Evolutionary conservation across 1,140 invertebrate species (phyloP).

Genomic region (Pseudomyrmex pallidus): DNA sequence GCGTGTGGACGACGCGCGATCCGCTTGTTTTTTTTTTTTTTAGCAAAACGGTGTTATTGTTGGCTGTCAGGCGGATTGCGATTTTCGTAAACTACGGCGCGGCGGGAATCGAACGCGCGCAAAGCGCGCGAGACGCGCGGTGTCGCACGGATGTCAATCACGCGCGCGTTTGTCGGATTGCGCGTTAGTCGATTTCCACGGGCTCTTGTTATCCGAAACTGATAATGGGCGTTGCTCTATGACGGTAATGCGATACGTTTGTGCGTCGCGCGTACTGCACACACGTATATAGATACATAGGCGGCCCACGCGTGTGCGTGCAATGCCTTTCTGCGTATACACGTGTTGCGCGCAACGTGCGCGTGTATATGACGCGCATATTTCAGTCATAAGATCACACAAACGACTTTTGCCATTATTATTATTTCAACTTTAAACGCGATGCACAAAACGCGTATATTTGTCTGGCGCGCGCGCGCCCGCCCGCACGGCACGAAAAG

Average conservation of each 20-base stretch:
- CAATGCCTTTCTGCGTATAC: neutral
- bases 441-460: neutral
- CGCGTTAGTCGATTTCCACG: constrained; percentile 40
- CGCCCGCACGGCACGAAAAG: neutral
- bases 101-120: no score
- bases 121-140: neutral
- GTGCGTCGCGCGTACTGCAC: neutral
- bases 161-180: constrained; percentile 27
- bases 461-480: neutral
- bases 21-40: constrained; percentile 43
- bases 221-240: constrained; percentile 54
- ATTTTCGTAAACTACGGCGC: constrained; percentile 40
- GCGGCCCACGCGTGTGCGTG: neutral
- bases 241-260: constrained; percentile 54
- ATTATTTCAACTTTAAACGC: constrained; percentile 37
- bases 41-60: constrained; percentile 18
- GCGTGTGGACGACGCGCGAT: neutral
- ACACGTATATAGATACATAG: no score
- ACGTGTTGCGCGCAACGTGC: neutral
- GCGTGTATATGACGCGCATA: neutral
- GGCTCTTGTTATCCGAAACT: constrained; percentile 52
- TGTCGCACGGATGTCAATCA: constrained; percentile 45
- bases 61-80: neutral
- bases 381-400: constrained; percentile 47
- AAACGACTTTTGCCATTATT: constrained; percentile 45